Evolutionary conservation across 1,140 invertebrate species (phyloP), one percentile per base, ranked within the genome.

Genomic region (Bilobella aurantiaca): DNA sequence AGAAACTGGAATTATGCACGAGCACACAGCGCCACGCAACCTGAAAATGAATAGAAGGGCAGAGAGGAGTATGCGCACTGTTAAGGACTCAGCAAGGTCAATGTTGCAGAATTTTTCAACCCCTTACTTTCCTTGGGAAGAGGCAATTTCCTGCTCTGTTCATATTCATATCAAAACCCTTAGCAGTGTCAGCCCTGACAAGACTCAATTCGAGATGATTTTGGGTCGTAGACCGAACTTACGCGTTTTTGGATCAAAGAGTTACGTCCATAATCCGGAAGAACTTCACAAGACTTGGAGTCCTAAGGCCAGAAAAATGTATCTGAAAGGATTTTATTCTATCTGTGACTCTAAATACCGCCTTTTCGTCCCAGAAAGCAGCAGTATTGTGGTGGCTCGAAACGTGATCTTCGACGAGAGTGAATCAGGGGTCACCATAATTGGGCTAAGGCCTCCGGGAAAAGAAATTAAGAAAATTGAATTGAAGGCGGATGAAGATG

Each of bases 21-120:
- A 77, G 56, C 62, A 63, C 18, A 75, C 75, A 8, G 72, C 68
- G n/a, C 64, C 75, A 1, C 80, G 80, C 66, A 78, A 75, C 2
- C 77, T 79, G 0, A 67, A 83, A 71, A 76, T 80, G 66, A 83
- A 82, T 72, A 78, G 79, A 5, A 69, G 70, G 25, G 74, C 75
- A 18, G 80, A 81, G 68, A 57, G 77, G 49, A 75, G 75, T 30
- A 77, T 77, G 62, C 34, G 76, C 46, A 76, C 74, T 16, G 18
- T 59, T 14, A 25, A 59, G 27, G 28, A 59, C 3, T 59, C 14
- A 3, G 58, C 58, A 14, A 14, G 58, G 12, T 29, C 58, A 25
- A 56, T 49, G 27, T 58, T 63, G 62, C 27, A 16, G 8, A 25
- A 60, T 23, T 42, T 47, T 21, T 25, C 70, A 3, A 23, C 73